Evolutionary conservation across 2,888 invertebrate genomes (phyloP), one percentile per base, ranked within the genome.

Genomic region (Balanococcus diminutus): DNA sequence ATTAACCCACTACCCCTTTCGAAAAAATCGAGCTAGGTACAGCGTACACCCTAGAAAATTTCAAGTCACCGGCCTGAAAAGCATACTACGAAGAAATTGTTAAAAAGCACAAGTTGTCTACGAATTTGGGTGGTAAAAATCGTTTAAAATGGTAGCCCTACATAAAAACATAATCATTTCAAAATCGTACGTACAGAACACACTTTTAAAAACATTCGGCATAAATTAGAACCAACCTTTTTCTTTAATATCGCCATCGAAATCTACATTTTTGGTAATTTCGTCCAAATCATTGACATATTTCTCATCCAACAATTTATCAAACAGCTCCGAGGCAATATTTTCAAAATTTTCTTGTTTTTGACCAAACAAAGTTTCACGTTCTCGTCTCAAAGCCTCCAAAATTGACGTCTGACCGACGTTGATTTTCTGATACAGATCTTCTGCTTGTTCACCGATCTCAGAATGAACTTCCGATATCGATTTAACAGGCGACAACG

Each of bases 331-430:
- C 5, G 51, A 14, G 16, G 72, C 28, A 0, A 82, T n/a, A 16
- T 67, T 82, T 8, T 86, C 86, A n/a, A 42, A 39, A 22, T 22
- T 11, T 19, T 86, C 72, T n/a, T n/a, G 36, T 36, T 39, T 51
- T n/a, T 36, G 22, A 46, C 82, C 82, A 22, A 67, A 19, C 6
- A 81, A 39, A 51, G 36, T 81, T 19, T 86, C 86, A 36, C 39
- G 82, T 61, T 86, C 86, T n/a, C 86, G 67, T 42, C 42, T 28
- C 82, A 86, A 67, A 14, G 86, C 86, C 61, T 82, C 81, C 14
- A 86, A 42, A 67, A 86, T 72, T 11, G 86, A 82, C 6, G 86
- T 86, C 31, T 86, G 61, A 25, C 72, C 61, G 6, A 82, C 72
- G 36, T 56, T 82, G n/a, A 86, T 82, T 42, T 81, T 81, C 14